Evolutionary conservation across 2,888 invertebrate genomes (phyloP), one percentile per base, ranked within the genome.

Genomic region (Cancer borealis): DNA sequence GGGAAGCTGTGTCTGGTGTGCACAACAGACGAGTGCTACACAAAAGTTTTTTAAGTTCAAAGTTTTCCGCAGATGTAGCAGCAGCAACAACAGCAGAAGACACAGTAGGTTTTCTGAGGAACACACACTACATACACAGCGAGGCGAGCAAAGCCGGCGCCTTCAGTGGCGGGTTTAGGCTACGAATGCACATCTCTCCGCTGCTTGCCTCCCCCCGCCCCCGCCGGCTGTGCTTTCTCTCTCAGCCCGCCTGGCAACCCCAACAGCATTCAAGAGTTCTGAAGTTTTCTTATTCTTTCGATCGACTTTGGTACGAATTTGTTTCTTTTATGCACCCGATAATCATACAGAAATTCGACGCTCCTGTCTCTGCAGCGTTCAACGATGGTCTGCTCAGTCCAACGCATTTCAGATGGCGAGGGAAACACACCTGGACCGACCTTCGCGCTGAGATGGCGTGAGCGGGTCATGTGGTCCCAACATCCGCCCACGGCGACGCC

Each of bases 211-310:
- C 46, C 90, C 90, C 49, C 90, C 54, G 49, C 60, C 91, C 54
- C 91, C 91, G 39, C 91, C 30, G 60, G 60, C 91, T 39, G 91
- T 66, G 91, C 91, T 91, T 91, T 91, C 91, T 91, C 91, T 66
- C 91, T 45, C 60, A 54, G 30, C 26, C 60, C 91, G 49, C 90
- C 54, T 47, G 47, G 26, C 49, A 90, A 46, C 90, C 90, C 89
- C 89, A 49, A 54, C 49, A 3, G 49, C 30, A 3, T 26, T 49
- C 49, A n/a, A 30, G 45, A 54, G 12, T 14, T 54, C 10, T 49
- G 49, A 49, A 26, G 45, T 49, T 88, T 46, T 30, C 88, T 47
- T 1, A 46, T 46, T 26, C 17, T 49, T 46, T 46, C 88, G n/a
- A 5, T n/a, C 47, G 4, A 46, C n/a, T 30, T 30, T 30, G 2